Evolutionary conservation across 2,888 invertebrate species (phyloP).

Genomic region (Pheosia tremula): DNA sequence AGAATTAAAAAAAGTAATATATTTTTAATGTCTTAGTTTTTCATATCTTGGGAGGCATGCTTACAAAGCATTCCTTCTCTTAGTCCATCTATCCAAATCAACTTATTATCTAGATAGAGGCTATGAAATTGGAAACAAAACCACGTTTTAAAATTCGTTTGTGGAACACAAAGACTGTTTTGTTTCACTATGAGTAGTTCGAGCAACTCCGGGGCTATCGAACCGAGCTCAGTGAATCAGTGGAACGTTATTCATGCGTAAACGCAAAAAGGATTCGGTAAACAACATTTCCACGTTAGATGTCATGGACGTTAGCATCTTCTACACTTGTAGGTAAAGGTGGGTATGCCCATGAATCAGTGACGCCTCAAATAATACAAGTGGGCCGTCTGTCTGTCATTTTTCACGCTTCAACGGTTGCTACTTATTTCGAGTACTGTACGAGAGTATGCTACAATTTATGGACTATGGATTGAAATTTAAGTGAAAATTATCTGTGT

Average conservation of each 20-base stretch:
- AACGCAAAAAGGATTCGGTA: slow-evolving; percentile 57
- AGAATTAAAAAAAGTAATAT: too few relatives aligned
- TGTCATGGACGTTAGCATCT: slow-evolving; percentile 35
- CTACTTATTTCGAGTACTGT: too few relatives aligned
- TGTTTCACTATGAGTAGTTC: slow-evolving; percentile 51
- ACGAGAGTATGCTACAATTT: too few relatives aligned
- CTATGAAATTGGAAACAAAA: background rate
- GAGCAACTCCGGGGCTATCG: slow-evolving; percentile 53
- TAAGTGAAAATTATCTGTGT: too few relatives aligned
- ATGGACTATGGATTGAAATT: too few relatives aligned
- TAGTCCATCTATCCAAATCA: too few relatives aligned
- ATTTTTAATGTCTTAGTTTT: too few relatives aligned
- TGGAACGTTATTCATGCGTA: slow-evolving; percentile 54
- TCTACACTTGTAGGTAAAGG: slow-evolving; percentile 1
- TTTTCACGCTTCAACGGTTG: too few relatives aligned
- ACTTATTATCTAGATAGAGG: too few relatives aligned
- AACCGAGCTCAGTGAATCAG: slow-evolving; percentile 51
- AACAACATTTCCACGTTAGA: slow-evolving; percentile 52
- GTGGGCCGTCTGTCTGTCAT: background rate
- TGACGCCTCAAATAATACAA: background rate
- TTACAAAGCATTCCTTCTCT: too few relatives aligned
- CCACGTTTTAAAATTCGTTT: slow-evolving; percentile 1
- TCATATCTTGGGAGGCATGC: too few relatives aligned
- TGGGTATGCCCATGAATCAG: background rate
- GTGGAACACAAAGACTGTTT: slow-evolving; percentile 38